Evolutionary conservation across 2,888 invertebrate species (phyloP).

Genomic region (Axea sp.): DNA sequence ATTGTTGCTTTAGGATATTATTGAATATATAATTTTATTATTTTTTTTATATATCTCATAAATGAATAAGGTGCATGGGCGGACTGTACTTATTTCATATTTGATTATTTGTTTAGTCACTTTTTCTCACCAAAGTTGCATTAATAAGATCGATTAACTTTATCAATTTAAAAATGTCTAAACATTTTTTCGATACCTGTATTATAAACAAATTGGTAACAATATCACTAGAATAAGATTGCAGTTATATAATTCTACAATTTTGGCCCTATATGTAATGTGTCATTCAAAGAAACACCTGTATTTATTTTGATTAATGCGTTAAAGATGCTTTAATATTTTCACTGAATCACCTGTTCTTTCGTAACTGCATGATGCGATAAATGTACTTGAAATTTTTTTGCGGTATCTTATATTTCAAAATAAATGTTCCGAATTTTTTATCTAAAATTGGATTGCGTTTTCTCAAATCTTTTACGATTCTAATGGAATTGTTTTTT

Average conservation of each 20-base stretch:
- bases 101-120: neutral
- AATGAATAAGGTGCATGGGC: neutral
- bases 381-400: neutral
- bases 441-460: too few species aligned
- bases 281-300: slow-evolving; percentile 9
- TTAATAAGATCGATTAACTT: neutral
- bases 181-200: slow-evolving; percentile 29
- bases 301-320: neutral
- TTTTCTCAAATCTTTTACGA: too few species aligned
- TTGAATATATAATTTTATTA: neutral
- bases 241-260: slow-evolving; percentile 13
- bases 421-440: too few species aligned
- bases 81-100: slow-evolving; percentile 11
- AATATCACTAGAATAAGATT: neutral
- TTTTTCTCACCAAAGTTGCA: slow-evolving; percentile 3
- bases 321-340: slow-evolving; percentile 15
- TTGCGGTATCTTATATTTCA: too few species aligned
- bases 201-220: neutral
- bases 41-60: slow-evolving; percentile 1
- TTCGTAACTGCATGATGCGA: slow-evolving; percentile 7
- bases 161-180: slow-evolving; percentile 5
- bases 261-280: slow-evolving; percentile 3
- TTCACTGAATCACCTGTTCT: neutral
- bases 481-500: too few species aligned
- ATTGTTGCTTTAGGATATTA: slow-evolving; percentile 1